Evolutionary conservation across 1,140 invertebrate genomes (phyloP), one percentile per base, ranked within the genome.

Genomic region (Mamestra configurata): DNA sequence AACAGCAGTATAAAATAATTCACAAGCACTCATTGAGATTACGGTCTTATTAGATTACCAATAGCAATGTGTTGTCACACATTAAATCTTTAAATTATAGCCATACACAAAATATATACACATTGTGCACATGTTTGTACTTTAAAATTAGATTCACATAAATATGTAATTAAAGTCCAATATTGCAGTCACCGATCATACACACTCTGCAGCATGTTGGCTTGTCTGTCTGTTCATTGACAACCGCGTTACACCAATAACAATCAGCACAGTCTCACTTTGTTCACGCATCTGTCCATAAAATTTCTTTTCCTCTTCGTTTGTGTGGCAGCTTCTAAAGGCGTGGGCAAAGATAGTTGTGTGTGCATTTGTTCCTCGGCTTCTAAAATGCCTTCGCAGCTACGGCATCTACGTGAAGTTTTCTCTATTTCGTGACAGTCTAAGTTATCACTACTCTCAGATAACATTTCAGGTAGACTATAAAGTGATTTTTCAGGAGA

Each of bases 201-300:
- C 89, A 94, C 93, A 93, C 93, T 90, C 92, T 91, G 87, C 85
- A 88, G 84, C 90, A 85, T 88, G 81, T 80, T 61, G 72, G 77
- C 55, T 59, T 70, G 75, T 80, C 59, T 73, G 43, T 78, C 80
- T 76, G 51, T 57, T 64, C 51, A 27, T 55, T 80, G 71, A 86
- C 79, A 66, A 87, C 80, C 71, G 73, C 68, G 70, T 77, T 77
- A 43, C 75, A 80, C 77, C 55, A 76, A 78, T 51, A 79, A 5
- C n/a, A 64, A 83, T 96, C 90, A 96, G 87, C 97, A 96, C 86
- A 96, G 97, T 95, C 96, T 96, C 92, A 97, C 96, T 95, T 97
- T 97, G 90, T 97, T 97, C 40, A 97, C 97, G 92, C 97, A 97
- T 90, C 97, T 96, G 93, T 97, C 97, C 96, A 97, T 97, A 88